Base-by-base conservation (phyloP, 2,888 invertebrate genomes). In the Nyleta sp. region DNA sequence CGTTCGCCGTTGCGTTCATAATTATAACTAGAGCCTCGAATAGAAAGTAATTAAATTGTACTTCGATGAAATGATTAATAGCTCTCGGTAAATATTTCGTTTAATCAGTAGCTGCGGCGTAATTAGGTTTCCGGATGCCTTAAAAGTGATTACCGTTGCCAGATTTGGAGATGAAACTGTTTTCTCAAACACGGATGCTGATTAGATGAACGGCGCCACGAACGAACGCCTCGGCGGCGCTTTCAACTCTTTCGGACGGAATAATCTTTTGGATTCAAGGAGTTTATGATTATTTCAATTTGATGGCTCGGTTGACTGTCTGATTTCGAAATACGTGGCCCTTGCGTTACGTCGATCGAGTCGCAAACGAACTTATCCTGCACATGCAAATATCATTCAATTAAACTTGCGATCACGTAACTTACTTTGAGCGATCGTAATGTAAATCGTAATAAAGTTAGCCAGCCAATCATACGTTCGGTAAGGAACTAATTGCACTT, bases 391-490 rank as follows among this genome's bases (percentile, higher is more conserved):
- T 55, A 42, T 53, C 67, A 35, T 46, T 46, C 46, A 46, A 55
- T 67, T 53, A 65, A 65, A 53, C 65, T 53, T 53, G 33, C 24
- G 17, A 62, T 24, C 40, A 17, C 53, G 44, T 46, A 55, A 67
- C 55, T 67, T 46, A 35, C 46, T 55, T 55, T 46, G 10, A 53
- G 15, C 35, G 67, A 65, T 65, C 65, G 42, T 31, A 71, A 60
- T 71, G 35, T 24, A 15, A 55, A 46, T 55, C 53, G 48, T 53
- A 53, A 62, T 40, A 48, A 53, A 62, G 60, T 71, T 53, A 53
- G 22, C 22, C 35, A 11, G 22, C 15, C 28, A 33, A 55, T 67
- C 68, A 42, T 59, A 17, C 52, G 46, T 53, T 55, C 11, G 17
- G 50, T 46, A 22, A 22, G 18, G 20, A 42, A 57, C 50, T 70